Conservation (phyloP, 23 tunicate species). For the Diplosoma virens region DNA sequence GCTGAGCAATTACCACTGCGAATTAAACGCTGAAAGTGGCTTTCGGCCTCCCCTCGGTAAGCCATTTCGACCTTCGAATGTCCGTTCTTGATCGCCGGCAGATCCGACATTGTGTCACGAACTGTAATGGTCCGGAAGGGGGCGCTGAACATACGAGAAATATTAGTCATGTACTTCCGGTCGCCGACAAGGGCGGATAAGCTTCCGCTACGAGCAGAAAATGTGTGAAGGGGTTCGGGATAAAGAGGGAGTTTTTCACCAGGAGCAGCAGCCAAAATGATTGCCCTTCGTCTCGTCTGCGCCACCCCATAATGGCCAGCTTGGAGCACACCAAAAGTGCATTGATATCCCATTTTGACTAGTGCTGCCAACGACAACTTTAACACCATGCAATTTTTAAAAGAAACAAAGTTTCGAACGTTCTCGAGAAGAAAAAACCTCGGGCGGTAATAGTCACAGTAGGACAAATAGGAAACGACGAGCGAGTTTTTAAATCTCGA, state of each 20-base stretch:
- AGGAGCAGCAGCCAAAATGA: slow-evolving; percentile 88
- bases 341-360: slow-evolving; percentile 85
- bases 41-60: slow-evolving; percentile 53
- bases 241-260: slow-evolving; percentile 77
- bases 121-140: slow-evolving; percentile 87
- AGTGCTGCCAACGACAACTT: slow-evolving; percentile 71
- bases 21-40: slow-evolving; percentile 70
- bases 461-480: slow-evolving; percentile 76
- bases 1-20: slow-evolving; percentile 58
- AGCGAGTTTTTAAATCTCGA: slow-evolving; percentile 83
- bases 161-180: slow-evolving; percentile 49
- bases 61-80: slow-evolving; percentile 58
- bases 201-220: slow-evolving; percentile 65
- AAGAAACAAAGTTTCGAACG: slow-evolving; percentile 82
- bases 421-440: slow-evolving; percentile 79
- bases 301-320: slow-evolving; percentile 95
- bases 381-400: slow-evolving; percentile 73
- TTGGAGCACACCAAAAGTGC: slow-evolving; percentile 82
- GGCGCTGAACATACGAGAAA: slow-evolving; percentile 46
- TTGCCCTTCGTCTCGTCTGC: slow-evolving; percentile 81
- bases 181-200: slow-evolving; percentile 67
- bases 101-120: slow-evolving; percentile 86
- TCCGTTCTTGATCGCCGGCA: slow-evolving; percentile 80
- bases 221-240: slow-evolving; percentile 88
- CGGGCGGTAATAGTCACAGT: slow-evolving; percentile 90